Percentiles rank a stretch among this genome's conserved stretches.
phyloP scores from a whole-genome alignment of 2,797 vertebrate genomes.

The Sebastiscus albofasciatus region DNA sequence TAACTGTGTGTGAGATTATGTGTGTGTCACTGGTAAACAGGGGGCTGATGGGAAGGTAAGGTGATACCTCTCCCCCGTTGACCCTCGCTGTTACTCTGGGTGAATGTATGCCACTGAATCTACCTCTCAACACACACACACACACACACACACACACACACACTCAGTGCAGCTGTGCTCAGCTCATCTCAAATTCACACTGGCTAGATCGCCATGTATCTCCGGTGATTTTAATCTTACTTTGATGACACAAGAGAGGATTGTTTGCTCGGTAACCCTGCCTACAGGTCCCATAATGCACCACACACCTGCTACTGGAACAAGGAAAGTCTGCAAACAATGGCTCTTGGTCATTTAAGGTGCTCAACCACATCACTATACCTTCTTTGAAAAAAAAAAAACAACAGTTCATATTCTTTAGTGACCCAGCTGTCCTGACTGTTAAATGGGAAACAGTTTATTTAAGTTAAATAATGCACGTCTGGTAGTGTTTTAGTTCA shows the following conservation, averaged over 20 bases:
- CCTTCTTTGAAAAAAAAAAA: background rate
- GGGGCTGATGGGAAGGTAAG: conserved; percentile 58
- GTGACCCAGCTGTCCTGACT: background rate
- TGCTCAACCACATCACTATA: background rate
- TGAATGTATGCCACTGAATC: conserved; percentile 31
- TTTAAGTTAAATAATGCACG: background rate
- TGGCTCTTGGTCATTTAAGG: background rate
- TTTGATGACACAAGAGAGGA: background rate
- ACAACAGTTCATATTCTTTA: background rate
- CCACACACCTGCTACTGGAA: conserved; percentile 1
- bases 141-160: background rate
- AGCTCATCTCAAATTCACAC: conserved; percentile 7
- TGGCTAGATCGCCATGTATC: background rate
- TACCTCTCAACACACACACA: background rate
- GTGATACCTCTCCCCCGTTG: conserved; percentile 39
- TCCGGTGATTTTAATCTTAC: conserved; percentile 20
- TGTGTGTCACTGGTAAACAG: conserved; percentile 68
- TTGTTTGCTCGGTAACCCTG: background rate
- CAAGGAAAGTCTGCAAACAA: background rate
- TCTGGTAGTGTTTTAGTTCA: background rate
- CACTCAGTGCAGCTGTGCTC: conserved; percentile 23
- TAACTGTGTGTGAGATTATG: conserved; percentile 6
- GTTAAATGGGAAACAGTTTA: background rate
- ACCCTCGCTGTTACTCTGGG: conserved; percentile 28
- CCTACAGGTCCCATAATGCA: conserved; percentile 38